Base-by-base conservation (phyloP, 1,140 invertebrate genomes). In the Achroia grisella region DNA sequence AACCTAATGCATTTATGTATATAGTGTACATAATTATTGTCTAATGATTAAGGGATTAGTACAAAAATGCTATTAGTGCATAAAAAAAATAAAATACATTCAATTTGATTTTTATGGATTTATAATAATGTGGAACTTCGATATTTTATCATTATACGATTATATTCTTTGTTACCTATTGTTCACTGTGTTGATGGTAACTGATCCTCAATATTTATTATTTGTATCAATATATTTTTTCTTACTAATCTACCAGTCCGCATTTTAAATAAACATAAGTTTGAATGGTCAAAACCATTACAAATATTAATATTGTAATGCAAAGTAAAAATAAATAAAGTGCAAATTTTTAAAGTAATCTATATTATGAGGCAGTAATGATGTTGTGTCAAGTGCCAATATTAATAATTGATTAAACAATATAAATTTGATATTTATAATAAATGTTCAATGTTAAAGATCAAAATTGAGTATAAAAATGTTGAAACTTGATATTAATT, bases 1-100 rank as follows among this genome's bases (percentile, higher is more conserved):
- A 43, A 43, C 30, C 17, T 36, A 6, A 23, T 41, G 44, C 43
- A 52, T 46, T 39, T 78, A 73, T 78, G 65, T 74, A 68, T 69
- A 64, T 61, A 60, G 51, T 71, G 65, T 69, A 74, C 67, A 71
- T 74, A 69, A 58, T 59, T 58, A 63, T 57, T 50, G 43, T 58
- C 61, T 64, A n/a, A 27, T 43, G 30, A 49, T 34, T 47, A 47
- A 52, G 34, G 6, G 4, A 35, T 52, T 44, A 39, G 44, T 52
- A 55, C 43, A 52, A 55, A 49, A 48, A 50, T 36, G 35, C 30
- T 40, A 45, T 47, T 42, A 39, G 23, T 29, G 55, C 53, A 62
- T 52, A 49, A 48, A 52, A 56, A 57, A 55, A 56, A 50, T 55
- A 68, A 54, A 57, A 61, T 60, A 56, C 62, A 65, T 56, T 61